These are phyloP conservation scores for Agriopis aurantiaria DNA, from an alignment of 2,888 invertebrate genomes.

Conservation along the genomic window DNA sequence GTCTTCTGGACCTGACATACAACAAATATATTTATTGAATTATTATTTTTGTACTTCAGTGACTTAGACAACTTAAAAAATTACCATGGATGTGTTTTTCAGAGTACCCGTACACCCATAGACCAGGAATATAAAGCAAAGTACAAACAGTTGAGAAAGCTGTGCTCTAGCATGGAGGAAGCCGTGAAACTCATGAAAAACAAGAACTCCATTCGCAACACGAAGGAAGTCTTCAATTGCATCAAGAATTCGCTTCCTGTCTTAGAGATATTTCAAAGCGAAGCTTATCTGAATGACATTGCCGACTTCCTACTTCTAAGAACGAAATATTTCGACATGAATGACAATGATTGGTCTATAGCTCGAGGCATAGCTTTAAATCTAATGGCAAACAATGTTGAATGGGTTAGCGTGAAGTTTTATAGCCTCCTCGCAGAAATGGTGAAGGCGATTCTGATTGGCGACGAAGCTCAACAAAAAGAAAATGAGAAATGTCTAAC, in stretches of 20 bases:
- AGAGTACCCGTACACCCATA: conserved; percentile 67
- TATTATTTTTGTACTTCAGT: too few relatives aligned
- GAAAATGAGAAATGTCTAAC: conserved; percentile 80
- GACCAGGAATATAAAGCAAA: conserved; percentile 78
- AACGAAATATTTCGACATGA: conserved; percentile 66
- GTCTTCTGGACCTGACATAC: too few relatives aligned
- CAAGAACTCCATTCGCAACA: conserved; percentile 59
- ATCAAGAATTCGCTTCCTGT: conserved; percentile 85
- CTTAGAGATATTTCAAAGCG: conserved; percentile 87
- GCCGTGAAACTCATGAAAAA: conserved; percentile 73
- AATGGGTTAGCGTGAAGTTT: conserved; percentile 83
- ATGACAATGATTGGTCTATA: conserved; percentile 68
- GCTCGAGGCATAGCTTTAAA: conserved; percentile 78
- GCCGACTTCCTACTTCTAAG: conserved; percentile 69
- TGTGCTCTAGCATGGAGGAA: conserved; percentile 71
- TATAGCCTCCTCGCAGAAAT: conserved; percentile 84
- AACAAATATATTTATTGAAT: too few relatives aligned
- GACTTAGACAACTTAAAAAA: not conserved
- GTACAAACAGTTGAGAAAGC: conserved; percentile 69
- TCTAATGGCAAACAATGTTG: conserved; percentile 86
- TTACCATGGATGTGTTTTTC: conserved; percentile 42
- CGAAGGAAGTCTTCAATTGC: conserved; percentile 69
- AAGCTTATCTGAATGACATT: conserved; percentile 80
- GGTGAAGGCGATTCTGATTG: conserved; percentile 85
- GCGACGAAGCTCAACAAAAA: conserved; percentile 71